Percentiles rank a stretch among this genome's conserved stretches.
Conservation (phyloP, 2,113 vertebrate genomes). For the Ornithorhynchus anatinus region DNA sequence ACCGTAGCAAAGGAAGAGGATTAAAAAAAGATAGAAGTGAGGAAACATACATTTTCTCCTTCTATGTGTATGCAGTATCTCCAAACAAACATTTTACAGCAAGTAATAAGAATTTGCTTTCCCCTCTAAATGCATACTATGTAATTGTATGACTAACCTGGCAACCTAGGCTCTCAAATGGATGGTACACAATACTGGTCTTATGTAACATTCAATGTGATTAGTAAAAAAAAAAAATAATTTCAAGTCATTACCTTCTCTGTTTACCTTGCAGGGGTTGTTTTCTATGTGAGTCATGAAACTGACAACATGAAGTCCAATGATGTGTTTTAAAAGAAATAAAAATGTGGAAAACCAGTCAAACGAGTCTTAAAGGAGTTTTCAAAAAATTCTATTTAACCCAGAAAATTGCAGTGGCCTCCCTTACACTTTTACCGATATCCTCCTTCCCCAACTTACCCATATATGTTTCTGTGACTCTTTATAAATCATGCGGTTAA, state of each 20-base stretch:
- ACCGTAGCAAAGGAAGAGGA: neutral
- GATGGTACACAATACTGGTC: neutral
- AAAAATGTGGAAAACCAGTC: neutral
- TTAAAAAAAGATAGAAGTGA: neutral
- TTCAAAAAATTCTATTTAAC: neutral
- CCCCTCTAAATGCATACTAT: neutral
- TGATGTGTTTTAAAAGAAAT: neutral
- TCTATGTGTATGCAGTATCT: neutral
- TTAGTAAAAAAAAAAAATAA: slow-evolving; percentile 3
- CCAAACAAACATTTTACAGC: neutral
- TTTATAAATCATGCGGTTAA: neutral
- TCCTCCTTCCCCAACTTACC: neutral
- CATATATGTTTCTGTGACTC: neutral
- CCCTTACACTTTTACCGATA: neutral
- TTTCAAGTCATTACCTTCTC: neutral
- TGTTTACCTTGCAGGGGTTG: neutral
- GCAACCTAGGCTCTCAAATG: neutral
- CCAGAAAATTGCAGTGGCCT: neutral
- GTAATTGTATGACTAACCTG: slow-evolving; percentile 19
- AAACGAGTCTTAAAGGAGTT: neutral
- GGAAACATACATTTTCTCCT: neutral
- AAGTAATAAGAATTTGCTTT: neutral
- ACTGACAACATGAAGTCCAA: neutral
- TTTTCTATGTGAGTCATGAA: neutral
- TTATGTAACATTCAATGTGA: neutral